Percentiles rank a stretch among this genome's conserved stretches.
These are phyloP conservation scores for Scolopax mira DNA, from an alignment of 2,113 vertebrate species.

Conservation along the genomic window DNA sequence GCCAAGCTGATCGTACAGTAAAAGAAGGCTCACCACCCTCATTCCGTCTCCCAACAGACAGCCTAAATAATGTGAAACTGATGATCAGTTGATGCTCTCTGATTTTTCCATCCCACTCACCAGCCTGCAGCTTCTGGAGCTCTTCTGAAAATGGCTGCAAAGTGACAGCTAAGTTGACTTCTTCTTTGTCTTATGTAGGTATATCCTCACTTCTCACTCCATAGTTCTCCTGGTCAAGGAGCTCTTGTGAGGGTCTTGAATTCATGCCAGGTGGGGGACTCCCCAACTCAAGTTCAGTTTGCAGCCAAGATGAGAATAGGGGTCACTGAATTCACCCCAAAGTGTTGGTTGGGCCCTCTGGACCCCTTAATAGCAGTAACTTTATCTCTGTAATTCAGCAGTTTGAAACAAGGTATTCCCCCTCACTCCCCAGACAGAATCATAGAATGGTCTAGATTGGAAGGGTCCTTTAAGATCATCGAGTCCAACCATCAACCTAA, in stretches of 20 bases:
- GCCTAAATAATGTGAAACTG: not conserved
- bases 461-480: not conserved
- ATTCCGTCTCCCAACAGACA: not conserved
- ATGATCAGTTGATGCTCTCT: not conserved
- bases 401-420: rapidly evolving
- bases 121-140: not conserved
- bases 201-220: not conserved
- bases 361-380: not conserved
- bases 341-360: not conserved
- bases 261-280: not conserved
- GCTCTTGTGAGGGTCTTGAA: not conserved
- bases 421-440: not conserved
- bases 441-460: not conserved
- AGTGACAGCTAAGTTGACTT: not conserved
- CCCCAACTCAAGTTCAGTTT: not conserved
- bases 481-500: not conserved
- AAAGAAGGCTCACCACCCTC: not conserved
- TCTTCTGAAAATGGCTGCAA: not conserved
- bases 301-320: not conserved
- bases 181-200: not conserved
- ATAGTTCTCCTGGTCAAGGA: not conserved
- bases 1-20: not conserved
- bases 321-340: not conserved
- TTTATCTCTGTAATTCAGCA: not conserved
- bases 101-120: not conserved